Conservation (phyloP, 1,140 invertebrate species). For the Anoplolepis gracilipes region DNA sequence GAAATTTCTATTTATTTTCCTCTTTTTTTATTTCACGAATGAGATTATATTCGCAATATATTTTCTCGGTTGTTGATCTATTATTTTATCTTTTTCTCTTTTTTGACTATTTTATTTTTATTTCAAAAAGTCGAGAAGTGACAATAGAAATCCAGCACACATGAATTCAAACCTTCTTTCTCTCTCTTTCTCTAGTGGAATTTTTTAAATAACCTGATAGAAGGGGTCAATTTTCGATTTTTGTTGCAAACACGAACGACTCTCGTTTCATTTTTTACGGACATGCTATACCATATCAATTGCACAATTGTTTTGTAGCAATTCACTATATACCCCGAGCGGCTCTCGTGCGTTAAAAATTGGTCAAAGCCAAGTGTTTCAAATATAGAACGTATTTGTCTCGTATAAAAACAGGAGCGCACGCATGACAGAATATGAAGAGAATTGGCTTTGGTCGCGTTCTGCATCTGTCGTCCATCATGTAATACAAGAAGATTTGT, state of each 20-base stretch:
- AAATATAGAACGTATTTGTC: constrained; percentile 20
- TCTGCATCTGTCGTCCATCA: constrained; percentile 25
- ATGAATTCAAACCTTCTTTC: constrained; percentile 16
- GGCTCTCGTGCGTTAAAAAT: constrained; percentile 22
- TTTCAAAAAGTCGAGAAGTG: constrained; percentile 17
- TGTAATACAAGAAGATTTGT: constrained; percentile 50
- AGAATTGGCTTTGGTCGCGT: constrained; percentile 32
- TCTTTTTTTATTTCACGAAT: background rate
- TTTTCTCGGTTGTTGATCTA: background rate
- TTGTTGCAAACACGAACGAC: constrained; percentile 26
- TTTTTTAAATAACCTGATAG: constrained; percentile 59
- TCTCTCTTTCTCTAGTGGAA: constrained; percentile 1
- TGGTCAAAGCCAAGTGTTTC: constrained; percentile 39
- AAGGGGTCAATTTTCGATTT: constrained; percentile 37
- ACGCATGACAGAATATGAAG: background rate
- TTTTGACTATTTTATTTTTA: background rate
- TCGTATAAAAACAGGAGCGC: background rate
- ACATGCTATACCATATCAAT: background rate
- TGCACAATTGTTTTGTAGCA: constrained; percentile 23
- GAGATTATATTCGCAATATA: background rate
- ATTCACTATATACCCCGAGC: constrained; percentile 1
- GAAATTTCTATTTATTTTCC: background rate
- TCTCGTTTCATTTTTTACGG: constrained; percentile 31
- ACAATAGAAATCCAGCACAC: constrained; percentile 27
- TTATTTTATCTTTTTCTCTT: background rate